Evolutionary conservation across 2,888 invertebrate genomes (phyloP), one percentile per base, ranked within the genome.

Genomic region (Lysandra bellargus): DNA sequence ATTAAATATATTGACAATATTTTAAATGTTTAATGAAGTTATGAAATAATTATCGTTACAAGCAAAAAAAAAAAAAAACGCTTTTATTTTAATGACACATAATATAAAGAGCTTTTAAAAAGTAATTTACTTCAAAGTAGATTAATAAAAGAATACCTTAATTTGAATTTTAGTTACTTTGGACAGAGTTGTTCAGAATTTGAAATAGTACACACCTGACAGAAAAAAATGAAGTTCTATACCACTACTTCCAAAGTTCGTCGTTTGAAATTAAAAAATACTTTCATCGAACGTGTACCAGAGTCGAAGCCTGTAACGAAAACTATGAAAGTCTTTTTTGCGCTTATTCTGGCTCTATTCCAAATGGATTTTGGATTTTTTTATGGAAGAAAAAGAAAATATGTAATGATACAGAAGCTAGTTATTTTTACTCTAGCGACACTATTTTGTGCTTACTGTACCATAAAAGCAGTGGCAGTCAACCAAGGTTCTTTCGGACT

Each of bases 311-410:
- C 73, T 40, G 30, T 37, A n/a, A 40, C 78, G 4, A 78, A 33
- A 37, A 57, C 57, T 23, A 72, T 78, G 23, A 78, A 53, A 78
- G 7, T 33, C 60, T 72, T 60, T 78, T 60, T 80, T 37, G 72
- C 73, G 9, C 72, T 77, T 14, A 60, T 72, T n/a, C 23, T n/a
- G 6, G 44, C 44, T n/a, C 12, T 64, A 4, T 64, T 64, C 12
- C 30, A 30, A 23, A 12, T 64, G 64, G 64, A 64, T 64, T 64
- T 79, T 12, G 79, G 79, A 60, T 74, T 79, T 60, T 40, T 79
- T 14, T 1, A 9, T 74, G 60, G 33, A 12, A 60, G n/a, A 9
- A 69, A 53, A 57, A 33, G 49, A 57, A 49, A 37, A 37, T 37
- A 33, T 12, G 12, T 57, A 5, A 23, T 79, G 33, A 33, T 37